Evolutionary conservation across 2,113 vertebrate genomes (phyloP), one percentile per base, ranked within the genome.

Genomic region (Leptodactylus fuscus): DNA sequence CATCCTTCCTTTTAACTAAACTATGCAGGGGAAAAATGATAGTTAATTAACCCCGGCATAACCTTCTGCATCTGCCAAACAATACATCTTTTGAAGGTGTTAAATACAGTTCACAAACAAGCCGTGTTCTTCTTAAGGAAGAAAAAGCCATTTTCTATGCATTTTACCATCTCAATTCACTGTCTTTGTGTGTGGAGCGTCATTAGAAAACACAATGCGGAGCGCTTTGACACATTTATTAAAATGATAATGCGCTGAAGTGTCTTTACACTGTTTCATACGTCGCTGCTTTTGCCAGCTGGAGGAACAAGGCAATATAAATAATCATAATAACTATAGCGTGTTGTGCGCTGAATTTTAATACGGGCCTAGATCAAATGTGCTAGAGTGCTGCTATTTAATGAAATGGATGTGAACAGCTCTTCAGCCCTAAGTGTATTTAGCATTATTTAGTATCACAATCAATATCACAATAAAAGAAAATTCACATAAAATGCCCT

Each of bases 211-310:
- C 69, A 70, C 65, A 83, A 58, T 58, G 49, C 7, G n/a, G 67
- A 83, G 46, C 34, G 67, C 81, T 83, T 83, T 83, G 81, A 74
- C 81, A 83, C 81, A 70, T 83, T 70, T 83, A 83, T 83, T 83
- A 73, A 83, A 73, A 83, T 83, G 69, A 83, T 74, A 83, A 83
- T 83, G 81, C 69, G 32, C 81, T 70, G 62, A 82, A 82, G 81
- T 82, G 81, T 69, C 81, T 67, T 73, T 53, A 83, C 81, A 55
- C 48, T 70, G 48, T 73, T 83, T 73, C 49, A 51, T 51, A 83
- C n/a, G 67, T 73, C n/a, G 46, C 34, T 71, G 65, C 41, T 36
- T 53, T 82, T 82, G 65, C 81, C 81, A 83, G 67, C 81, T 41
- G 69, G 81, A 20, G 81, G 48, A 83, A 83, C 34, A 67, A 83